Evolutionary conservation across 53 echinoderm and acorn worm genomes (phyloP), one percentile per base, ranked within the genome.

Genomic region (Patiria pectinifera): DNA sequence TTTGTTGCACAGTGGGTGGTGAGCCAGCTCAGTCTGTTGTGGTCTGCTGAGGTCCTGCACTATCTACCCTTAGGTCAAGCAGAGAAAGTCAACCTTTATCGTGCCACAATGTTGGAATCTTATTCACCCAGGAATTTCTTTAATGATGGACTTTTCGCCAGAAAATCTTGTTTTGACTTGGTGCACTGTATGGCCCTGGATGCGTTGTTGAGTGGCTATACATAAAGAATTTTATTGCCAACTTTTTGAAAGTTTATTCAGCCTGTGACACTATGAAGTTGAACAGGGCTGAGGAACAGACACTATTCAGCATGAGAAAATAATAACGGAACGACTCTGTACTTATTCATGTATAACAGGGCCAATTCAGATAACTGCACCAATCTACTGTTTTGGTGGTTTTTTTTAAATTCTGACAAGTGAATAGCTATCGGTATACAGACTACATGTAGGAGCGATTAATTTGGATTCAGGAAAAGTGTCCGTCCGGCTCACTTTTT

Each of bases 1-100:
- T 70, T 70, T 4, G 8, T 60, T 5, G n/a, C 79, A 44, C 79
- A 78, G 79, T 78, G 46, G 79, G 79, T 78, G 79, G 79, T 78
- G 1, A 21, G 74, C 4, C 24, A 70, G 74, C 74, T 23, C 4
- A 23, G 6, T n/a, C 15, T 78, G 46, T 78, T 78, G 79, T 78
- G 79, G 79, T 74, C 74, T 74, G 69, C 74, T 74, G 69, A 7
- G 66, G 66, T 10, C 24, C 24, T 6, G 74, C 24, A 22, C 6
- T 74, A 4, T 45, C 24, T 35, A 77, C 7, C 77, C 0, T 7
- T 14, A 78, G 79, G 79, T 78, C 79, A 78, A 14, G 16, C 79
- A 78, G 79, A 16, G 18, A 11, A 78, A 78, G 79, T 78, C 46
- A 46, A 24, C 74, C 24, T 74, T 74, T n/a, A 6, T 23, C 2